These are phyloP conservation scores for Clarias gariepinus DNA, from an alignment of 2,113 vertebrate species.

Conservation along the genomic window DNA sequence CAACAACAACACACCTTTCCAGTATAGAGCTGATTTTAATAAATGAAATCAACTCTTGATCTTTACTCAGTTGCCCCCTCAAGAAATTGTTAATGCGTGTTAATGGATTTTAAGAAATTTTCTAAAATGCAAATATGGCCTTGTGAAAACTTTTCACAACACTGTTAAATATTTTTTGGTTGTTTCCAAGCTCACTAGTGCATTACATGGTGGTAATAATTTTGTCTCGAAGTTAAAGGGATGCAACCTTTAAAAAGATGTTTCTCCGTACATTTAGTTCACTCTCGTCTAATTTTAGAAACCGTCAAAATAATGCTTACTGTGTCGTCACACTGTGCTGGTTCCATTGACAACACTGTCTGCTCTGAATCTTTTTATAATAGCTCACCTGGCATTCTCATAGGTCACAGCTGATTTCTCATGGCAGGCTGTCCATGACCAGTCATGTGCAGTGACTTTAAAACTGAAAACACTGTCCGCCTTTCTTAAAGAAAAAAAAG, in stretches of 20 bases:
- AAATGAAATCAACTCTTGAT: background rate
- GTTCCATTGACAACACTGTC: slow-evolving; percentile 15
- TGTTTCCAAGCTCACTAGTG: slow-evolving; percentile 4
- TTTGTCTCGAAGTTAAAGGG: background rate
- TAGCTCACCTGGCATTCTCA: slow-evolving; percentile 59
- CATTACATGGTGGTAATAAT: background rate
- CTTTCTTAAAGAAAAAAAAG: slow-evolving; percentile 22
- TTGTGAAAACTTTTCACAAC: background rate
- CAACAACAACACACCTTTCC: background rate
- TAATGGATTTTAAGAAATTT: background rate
- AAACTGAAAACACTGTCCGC: slow-evolving; percentile 56
- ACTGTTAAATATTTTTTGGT: background rate
- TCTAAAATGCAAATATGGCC: background rate
- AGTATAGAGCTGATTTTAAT: background rate
- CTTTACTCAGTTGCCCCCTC: background rate
- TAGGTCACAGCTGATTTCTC: slow-evolving; percentile 62
- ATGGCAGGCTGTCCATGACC: slow-evolving; percentile 68
- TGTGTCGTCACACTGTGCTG: slow-evolving; percentile 8
- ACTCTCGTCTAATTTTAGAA: slow-evolving; percentile 44
- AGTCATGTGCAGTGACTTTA: slow-evolving; percentile 70
- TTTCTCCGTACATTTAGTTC: background rate
- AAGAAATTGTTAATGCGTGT: background rate
- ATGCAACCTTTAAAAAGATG: background rate
- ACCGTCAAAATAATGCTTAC: slow-evolving; percentile 3
- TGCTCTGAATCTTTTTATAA: slow-evolving; percentile 44